phyloP scores from a whole-genome alignment of 2,888 invertebrate genomes.

The Pyrrhia umbra region DNA sequence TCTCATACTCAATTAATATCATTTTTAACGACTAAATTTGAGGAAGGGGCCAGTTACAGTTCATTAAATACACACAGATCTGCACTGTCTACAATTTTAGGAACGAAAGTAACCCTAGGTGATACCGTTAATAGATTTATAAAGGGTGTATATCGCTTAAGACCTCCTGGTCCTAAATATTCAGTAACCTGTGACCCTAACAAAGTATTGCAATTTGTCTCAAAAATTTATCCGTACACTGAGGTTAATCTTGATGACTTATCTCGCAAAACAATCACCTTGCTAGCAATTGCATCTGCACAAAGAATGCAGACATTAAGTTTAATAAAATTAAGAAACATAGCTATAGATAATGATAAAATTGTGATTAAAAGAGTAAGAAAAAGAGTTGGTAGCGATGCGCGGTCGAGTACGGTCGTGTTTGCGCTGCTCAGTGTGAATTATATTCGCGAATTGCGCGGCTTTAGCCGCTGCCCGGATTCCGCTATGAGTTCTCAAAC shows the following conservation, averaged over 20 bases:
- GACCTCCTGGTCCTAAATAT: constrained; percentile 48
- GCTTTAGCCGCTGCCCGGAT: too few relatives aligned
- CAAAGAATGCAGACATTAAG: constrained; percentile 26
- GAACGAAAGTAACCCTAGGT: constrained; percentile 9
- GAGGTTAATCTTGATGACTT: background rate
- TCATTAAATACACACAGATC: constrained; percentile 12
- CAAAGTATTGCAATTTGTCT: constrained; percentile 4
- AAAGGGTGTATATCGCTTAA: constrained; percentile 44
- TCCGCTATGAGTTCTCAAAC: too few relatives aligned
- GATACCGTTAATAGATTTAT: constrained; percentile 37
- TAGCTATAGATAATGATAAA: constrained; percentile 8
- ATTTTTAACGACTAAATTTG: constrained; percentile 40
- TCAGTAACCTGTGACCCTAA: constrained; percentile 39
- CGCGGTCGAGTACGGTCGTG: too few relatives aligned
- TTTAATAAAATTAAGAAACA: constrained; percentile 29
- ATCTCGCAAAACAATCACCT: constrained; percentile 3
- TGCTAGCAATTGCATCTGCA: constrained; percentile 14
- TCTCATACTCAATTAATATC: constrained; percentile 21
- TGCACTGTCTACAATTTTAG: constrained; percentile 13
- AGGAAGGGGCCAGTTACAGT: constrained; percentile 29
- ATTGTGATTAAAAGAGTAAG: constrained; percentile 37
- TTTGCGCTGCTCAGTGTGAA: too few relatives aligned
- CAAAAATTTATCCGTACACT: background rate
- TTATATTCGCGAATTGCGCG: too few relatives aligned
- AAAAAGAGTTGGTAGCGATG: too few relatives aligned